These are phyloP conservation scores for Craterocephalus amniculus DNA, from an alignment of 2,797 vertebrate species.

Conservation along the genomic window DNA sequence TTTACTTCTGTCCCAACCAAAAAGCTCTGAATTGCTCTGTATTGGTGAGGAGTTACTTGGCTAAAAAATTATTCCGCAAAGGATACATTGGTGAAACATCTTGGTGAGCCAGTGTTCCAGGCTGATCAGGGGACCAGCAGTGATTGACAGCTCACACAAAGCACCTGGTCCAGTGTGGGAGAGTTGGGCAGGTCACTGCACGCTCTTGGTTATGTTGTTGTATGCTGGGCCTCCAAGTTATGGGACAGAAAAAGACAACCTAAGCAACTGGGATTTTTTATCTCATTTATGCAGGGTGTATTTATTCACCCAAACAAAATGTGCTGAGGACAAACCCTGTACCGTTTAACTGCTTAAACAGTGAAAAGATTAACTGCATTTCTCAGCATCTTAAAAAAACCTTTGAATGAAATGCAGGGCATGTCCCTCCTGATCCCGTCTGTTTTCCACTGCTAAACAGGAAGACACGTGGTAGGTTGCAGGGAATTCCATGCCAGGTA, in stretches of 20 bases:
- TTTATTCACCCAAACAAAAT: background rate
- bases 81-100: too few species aligned
- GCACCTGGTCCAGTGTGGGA: conserved; percentile 70
- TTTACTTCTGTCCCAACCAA: too few species aligned
- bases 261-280: background rate
- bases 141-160: conserved; percentile 56
- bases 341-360: background rate
- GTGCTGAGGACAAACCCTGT: background rate
- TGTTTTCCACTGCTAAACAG: background rate
- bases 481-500: background rate
- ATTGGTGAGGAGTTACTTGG: too few species aligned
- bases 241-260: conserved; percentile 27
- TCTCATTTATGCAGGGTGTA: conserved; percentile 2
- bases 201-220: conserved; percentile 59
- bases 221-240: conserved; percentile 45
- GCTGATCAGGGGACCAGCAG: background rate
- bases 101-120: too few species aligned
- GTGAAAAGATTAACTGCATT: background rate
- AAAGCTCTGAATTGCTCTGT: too few species aligned
- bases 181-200: conserved; percentile 66
- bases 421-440: background rate
- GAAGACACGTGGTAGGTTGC: background rate
- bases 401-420: background rate
- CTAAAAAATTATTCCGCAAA: too few species aligned
- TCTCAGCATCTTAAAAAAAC: background rate